A percentile compares a stretch with the other conserved stretches of the same genome.
Evolutionary conservation across 2,113 vertebrate species (phyloP).

Genomic region (Merops nubicus): DNA sequence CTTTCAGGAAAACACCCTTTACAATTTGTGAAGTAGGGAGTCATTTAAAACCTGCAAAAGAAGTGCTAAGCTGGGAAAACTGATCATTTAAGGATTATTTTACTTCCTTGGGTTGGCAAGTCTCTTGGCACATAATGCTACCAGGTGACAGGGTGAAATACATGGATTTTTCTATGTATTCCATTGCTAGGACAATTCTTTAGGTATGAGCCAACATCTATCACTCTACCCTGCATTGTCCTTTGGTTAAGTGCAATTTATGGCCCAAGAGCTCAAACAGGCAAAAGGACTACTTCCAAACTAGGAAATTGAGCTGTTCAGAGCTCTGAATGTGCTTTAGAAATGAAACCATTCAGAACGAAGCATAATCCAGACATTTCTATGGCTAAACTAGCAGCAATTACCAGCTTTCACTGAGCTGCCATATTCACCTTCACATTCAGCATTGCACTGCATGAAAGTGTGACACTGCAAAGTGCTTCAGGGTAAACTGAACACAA

Average conservation of each 20-base stretch:
- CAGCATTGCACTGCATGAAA: accelerated
- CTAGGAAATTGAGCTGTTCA: not conserved
- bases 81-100: not conserved
- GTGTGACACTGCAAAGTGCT: not conserved
- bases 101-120: not conserved
- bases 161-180: not conserved
- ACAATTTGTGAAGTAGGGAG: not conserved
- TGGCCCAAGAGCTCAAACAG: not conserved
- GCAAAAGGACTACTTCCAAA: not conserved
- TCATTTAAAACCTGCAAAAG: not conserved
- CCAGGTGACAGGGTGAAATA: not conserved
- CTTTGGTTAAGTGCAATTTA: not conserved
- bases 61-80: not conserved
- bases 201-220: not conserved
- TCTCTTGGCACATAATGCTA: not conserved
- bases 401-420: not conserved
- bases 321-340: not conserved
- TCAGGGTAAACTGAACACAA: not conserved
- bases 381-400: not conserved
- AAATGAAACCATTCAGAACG: not conserved
- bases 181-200: not conserved
- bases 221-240: not conserved
- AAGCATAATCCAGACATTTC: not conserved
- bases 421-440: not conserved
- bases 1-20: not conserved